Evolutionary conservation across 2,113 vertebrate genomes (phyloP).

Genomic region (Sclerurus mexicanus): DNA sequence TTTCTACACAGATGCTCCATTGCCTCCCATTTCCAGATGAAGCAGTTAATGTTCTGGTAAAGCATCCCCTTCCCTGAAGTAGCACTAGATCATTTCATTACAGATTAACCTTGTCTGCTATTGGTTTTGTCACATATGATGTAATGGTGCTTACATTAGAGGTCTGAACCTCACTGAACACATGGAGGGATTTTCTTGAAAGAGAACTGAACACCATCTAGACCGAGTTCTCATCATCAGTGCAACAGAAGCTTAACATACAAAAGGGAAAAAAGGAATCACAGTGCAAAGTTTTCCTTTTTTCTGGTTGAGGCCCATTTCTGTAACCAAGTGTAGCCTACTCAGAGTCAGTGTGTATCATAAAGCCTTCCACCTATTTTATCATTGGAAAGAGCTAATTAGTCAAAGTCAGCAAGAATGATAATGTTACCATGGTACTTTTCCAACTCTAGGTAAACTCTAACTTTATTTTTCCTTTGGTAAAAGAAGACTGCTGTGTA

Average conservation of each 20-base stretch:
- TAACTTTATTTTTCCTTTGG: neutral
- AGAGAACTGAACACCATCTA: neutral
- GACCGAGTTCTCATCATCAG: neutral
- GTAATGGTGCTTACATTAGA: neutral
- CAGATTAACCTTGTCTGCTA: neutral
- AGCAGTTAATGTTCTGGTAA: neutral
- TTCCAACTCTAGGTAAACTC: neutral
- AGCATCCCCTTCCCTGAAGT: neutral
- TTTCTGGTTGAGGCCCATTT: neutral
- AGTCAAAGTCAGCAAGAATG: neutral
- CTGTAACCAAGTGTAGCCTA: neutral
- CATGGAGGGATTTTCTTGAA: neutral
- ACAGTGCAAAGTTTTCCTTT: accelerated
- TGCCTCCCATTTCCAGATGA: neutral
- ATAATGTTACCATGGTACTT: neutral
- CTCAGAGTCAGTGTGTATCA: neutral
- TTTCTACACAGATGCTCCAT: neutral
- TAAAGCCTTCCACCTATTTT: neutral
- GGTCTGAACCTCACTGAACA: neutral
- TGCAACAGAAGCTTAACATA: neutral
- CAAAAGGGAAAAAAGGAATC: neutral
- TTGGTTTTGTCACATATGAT: neutral
- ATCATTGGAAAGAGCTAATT: neutral
- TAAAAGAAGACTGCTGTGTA: neutral
- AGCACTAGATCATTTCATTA: neutral